These are phyloP conservation scores for Talpa occidentalis DNA, from an alignment of 2,113 vertebrate species.

Conservation along the genomic window DNA sequence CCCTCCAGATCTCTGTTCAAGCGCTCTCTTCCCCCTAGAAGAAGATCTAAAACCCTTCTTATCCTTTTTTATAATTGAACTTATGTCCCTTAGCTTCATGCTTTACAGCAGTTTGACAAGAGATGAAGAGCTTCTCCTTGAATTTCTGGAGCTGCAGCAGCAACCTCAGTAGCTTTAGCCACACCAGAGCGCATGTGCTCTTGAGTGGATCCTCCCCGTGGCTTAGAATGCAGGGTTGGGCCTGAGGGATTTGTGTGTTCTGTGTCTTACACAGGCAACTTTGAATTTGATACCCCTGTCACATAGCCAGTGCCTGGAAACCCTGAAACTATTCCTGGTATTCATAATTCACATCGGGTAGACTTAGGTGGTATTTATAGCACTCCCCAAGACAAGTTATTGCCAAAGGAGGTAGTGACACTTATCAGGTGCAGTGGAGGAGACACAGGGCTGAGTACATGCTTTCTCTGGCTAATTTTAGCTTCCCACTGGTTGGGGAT, in stretches of 20 bases:
- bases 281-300: constrained; percentile 72
- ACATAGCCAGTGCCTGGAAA: constrained; percentile 73
- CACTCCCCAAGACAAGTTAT: constrained; percentile 51
- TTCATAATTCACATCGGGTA: constrained; percentile 64
- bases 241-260: constrained; percentile 29
- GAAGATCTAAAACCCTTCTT: not conserved
- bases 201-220: not conserved
- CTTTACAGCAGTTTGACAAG: not conserved
- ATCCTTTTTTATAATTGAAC: not conserved
- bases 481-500: not conserved
- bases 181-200: not conserved
- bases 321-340: constrained; percentile 74
- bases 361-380: constrained; percentile 78
- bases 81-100: not conserved
- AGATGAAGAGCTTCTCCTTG: not conserved
- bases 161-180: not conserved
- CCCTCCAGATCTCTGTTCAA: not conserved
- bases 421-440: constrained; percentile 41
- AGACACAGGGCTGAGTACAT: constrained; percentile 49
- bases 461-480: constrained; percentile 72
- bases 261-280: constrained; percentile 55
- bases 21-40: not conserved
- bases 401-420: constrained; percentile 67
- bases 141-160: not conserved
- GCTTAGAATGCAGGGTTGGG: not conserved